phyloP scores from a whole-genome alignment of 2,888 invertebrate genomes.

The Drosophila colorata region DNA sequence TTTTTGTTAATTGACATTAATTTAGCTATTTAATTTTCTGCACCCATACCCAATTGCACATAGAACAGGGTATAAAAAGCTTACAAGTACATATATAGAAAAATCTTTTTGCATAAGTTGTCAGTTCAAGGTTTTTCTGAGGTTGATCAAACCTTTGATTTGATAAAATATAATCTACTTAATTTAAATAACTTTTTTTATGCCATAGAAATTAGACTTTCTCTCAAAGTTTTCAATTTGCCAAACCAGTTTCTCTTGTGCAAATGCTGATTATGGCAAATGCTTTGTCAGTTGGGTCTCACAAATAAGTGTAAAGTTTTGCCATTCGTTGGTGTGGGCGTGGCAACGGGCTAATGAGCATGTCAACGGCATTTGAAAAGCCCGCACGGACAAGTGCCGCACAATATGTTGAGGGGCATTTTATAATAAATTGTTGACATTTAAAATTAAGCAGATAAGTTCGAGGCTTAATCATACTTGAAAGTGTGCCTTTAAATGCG shows the following conservation, averaged over 20 bases:
- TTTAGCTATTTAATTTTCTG: no score
- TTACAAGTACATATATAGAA: neutral
- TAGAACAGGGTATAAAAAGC: neutral
- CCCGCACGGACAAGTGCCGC: slow-evolving; percentile 21
- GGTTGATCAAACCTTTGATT: neutral
- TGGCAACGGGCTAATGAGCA: slow-evolving; percentile 37
- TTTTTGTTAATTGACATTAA: no score
- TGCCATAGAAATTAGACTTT: neutral
- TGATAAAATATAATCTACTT: neutral
- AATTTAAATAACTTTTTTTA: no score
- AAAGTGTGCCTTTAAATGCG: slow-evolving; percentile 28
- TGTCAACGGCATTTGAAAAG: slow-evolving; percentile 30
- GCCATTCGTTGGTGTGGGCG: neutral
- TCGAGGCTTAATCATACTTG: slow-evolving; percentile 20
- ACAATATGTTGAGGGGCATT: slow-evolving; percentile 33
- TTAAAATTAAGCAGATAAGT: slow-evolving; percentile 62
- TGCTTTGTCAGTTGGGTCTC: neutral
- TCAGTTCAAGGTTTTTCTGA: neutral
- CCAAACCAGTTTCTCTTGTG: neutral
- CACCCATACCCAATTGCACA: no score
- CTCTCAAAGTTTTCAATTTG: neutral
- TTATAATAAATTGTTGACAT: slow-evolving; percentile 66
- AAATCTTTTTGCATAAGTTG: neutral
- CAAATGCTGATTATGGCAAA: neutral
- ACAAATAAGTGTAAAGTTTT: neutral